These are phyloP conservation scores for Pseudoatta argentina DNA, from an alignment of 1,140 invertebrate genomes.

Conservation along the genomic window DNA sequence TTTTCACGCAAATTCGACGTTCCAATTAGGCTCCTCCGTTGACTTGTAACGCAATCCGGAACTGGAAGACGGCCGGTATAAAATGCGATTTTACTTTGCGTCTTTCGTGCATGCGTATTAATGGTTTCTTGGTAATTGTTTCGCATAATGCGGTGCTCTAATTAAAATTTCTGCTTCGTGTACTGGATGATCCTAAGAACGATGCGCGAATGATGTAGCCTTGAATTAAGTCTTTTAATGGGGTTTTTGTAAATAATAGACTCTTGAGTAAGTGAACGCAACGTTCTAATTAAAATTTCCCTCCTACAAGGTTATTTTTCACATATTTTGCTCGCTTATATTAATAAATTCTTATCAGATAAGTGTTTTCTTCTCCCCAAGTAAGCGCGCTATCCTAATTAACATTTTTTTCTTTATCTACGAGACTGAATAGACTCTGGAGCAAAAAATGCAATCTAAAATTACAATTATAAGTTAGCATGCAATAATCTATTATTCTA, in stretches of 20 bases:
- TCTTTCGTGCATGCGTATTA: background rate
- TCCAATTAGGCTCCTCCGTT: too few relatives aligned
- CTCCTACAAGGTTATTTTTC: slow-evolving; percentile 1
- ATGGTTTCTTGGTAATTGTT: background rate
- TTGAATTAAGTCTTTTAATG: slow-evolving; percentile 39
- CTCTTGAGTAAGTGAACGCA: background rate
- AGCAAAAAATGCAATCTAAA: background rate
- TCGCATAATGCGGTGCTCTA: background rate
- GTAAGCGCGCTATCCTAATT: slow-evolving; percentile 13
- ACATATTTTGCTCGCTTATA: background rate
- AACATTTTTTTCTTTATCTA: background rate
- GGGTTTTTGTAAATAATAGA: slow-evolving; percentile 39
- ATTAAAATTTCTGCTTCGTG: slow-evolving; percentile 30
- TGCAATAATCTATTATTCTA: background rate
- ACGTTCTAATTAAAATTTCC: slow-evolving; percentile 28
- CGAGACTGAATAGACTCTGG: background rate
- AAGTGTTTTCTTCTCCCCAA: background rate
- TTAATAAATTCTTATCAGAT: slow-evolving; percentile 30
- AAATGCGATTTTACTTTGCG: slow-evolving; percentile 16
- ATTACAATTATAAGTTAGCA: background rate
- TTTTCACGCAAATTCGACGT: slow-evolving; percentile 11
- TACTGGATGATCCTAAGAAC: background rate
- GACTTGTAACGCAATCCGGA: background rate
- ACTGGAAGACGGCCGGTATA: background rate
- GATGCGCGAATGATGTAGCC: slow-evolving; percentile 6